Base-by-base conservation (phyloP, 2,797 vertebrate species). In the Sternotherus odoratus region DNA sequence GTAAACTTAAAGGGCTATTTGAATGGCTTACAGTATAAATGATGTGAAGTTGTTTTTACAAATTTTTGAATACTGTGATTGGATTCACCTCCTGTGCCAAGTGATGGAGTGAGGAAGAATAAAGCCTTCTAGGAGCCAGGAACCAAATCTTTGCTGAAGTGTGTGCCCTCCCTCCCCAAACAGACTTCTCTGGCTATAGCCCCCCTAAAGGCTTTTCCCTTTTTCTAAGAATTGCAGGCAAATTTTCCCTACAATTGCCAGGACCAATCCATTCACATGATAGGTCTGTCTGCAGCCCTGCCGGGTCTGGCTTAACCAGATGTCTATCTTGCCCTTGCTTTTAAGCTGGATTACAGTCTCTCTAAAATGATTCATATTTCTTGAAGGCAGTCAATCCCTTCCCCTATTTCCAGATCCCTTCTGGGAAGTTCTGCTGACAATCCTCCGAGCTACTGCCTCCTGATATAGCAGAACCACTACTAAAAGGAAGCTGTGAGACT, bases 261-360 rank as follows among this genome's bases (percentile, higher is more conserved):
- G 28, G 48, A 66, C 19, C 0, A 3, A 57, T 85, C 50, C 1
- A 0, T 3, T 26, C 2, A 1, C 49, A 3, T 63, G 13, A 30
- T 21, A 26, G 77, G 49, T 66, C 85, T 78, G 51, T 13, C 23
- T 36, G 84, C 56, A 24, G 9, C 51, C 23, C 39, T 39, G 26
- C 10, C 3, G 15, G 26, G 5, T 57, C 57, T 82, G 60, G 30
- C 5, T 11, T 36, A 56, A 43, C 74, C 2, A 0, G 7, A 1
- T 5, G 8, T 30, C 66, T 51, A 1, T 0, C 36, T 86, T 23
- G 46, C 5, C 4, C 53, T 75, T 1, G 0, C 23, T 6, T 0
- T 0, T 66, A 53, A 33, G 15, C 50, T 48, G 49, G 36, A 15
- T 16, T 43, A 10, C 82, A 43, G 39, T 74, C 23, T 74, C 23